Conservation (phyloP, 92 coral and sea anemone species). For the Bergia sp. region DNA sequence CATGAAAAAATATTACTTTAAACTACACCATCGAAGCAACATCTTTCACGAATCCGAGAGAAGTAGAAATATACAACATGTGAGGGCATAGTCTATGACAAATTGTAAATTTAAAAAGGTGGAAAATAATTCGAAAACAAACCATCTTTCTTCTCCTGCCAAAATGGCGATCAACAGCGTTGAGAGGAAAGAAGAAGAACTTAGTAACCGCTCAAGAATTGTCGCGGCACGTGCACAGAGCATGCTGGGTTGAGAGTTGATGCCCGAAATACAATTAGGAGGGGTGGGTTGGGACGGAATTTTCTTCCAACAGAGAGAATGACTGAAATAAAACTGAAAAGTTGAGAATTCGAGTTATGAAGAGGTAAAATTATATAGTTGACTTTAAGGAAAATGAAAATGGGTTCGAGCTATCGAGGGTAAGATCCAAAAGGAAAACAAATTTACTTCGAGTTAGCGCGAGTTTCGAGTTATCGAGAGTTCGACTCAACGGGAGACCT, state of each 20-base stretch:
- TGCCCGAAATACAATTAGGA: not conserved
- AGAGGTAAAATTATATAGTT: no score
- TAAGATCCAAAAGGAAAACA: no score
- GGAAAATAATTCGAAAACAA: not conserved
- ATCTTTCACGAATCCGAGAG: conserved; percentile 15
- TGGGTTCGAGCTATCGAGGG: no score
- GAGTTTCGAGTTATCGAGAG: no score
- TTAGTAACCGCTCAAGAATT: conserved; percentile 15
- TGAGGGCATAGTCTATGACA: no score
- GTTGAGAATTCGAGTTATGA: no score
- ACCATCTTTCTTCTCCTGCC: conserved; percentile 33
- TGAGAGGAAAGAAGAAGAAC: not conserved
- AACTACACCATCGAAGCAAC: not conserved
- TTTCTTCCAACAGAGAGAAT: no score
- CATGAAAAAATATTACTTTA: not conserved
- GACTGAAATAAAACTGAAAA: no score
- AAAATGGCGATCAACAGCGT: conserved; percentile 35
- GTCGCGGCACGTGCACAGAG: not conserved
- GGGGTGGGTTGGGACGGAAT: not conserved
- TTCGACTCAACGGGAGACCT: no score
- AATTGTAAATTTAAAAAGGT: no score
- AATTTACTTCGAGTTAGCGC: no score
- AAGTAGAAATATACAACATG: not conserved
- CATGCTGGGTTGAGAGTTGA: conserved; percentile 22
- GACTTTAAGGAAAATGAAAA: no score